Percentiles rank a stretch among this genome's conserved stretches.
Conservation (phyloP, 2,888 invertebrate species). For the Halictus ligatus region DNA sequence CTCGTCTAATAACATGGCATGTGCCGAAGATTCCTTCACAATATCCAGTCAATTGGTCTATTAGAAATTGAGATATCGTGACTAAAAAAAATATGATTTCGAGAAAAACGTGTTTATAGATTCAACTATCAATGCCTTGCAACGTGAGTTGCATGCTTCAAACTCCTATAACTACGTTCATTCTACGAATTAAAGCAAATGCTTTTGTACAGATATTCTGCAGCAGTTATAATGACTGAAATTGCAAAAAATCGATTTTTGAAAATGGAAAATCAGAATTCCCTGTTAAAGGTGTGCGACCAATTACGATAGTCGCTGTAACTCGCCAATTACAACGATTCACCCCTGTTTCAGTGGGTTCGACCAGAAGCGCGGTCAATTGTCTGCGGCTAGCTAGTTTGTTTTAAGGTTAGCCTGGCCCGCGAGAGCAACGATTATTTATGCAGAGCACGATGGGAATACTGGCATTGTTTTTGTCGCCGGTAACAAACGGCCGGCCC, state of each 20-base stretch:
- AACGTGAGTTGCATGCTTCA: too few species aligned
- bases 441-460: constrained; percentile 56
- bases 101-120: too few species aligned
- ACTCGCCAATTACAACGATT: neutral
- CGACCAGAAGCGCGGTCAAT: constrained; percentile 11
- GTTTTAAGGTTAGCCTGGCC: neutral
- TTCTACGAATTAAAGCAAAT: too few species aligned
- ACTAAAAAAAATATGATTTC: too few species aligned
- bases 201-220: too few species aligned
- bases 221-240: too few species aligned
- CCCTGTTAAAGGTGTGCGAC: neutral
- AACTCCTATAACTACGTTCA: too few species aligned
- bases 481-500: constrained; percentile 51
- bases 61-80: too few species aligned
- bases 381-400: constrained; percentile 7
- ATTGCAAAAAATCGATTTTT: neutral
- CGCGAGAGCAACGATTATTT: constrained; percentile 58
- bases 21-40: too few species aligned
- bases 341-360: neutral
- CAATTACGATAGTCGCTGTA: neutral
- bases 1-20: too few species aligned
- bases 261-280: neutral
- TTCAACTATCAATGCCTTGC: too few species aligned
- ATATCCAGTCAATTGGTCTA: too few species aligned
- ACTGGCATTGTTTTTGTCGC: constrained; percentile 57